phyloP scores from a whole-genome alignment of 2,888 invertebrate genomes.

The Linnaemya vulpina region DNA sequence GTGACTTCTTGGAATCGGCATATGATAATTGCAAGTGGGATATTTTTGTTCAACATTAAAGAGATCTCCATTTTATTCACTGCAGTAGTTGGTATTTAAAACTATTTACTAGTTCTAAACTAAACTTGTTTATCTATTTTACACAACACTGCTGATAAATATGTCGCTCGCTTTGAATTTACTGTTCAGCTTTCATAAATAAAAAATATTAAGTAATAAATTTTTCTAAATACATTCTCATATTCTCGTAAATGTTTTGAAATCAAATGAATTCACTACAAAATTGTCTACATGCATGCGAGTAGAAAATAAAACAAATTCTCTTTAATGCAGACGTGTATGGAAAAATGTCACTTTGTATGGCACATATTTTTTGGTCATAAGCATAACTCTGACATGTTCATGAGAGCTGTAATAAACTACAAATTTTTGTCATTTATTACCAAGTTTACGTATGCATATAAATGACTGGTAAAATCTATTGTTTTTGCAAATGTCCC shows the following conservation, averaged over 20 bases:
- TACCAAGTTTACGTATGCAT: background rate
- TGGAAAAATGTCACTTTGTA: constrained; percentile 32
- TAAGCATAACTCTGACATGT: constrained; percentile 66
- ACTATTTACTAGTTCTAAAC: too few species aligned
- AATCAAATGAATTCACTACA: constrained; percentile 47
- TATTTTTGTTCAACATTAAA: too few species aligned
- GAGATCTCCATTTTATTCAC: too few species aligned
- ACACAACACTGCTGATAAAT: background rate
- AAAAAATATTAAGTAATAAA: constrained; percentile 57
- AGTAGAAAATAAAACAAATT: constrained; percentile 31
- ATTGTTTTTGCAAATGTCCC: constrained; percentile 46
- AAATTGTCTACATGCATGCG: background rate
- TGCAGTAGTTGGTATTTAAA: too few species aligned
- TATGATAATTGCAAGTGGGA: too few species aligned
- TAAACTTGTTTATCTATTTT: background rate
- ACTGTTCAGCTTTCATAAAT: constrained; percentile 25
- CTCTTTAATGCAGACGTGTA: constrained; percentile 19
- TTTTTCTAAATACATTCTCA: constrained; percentile 46
- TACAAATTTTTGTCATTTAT: constrained; percentile 39
- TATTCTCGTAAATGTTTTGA: constrained; percentile 38
- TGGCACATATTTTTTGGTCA: constrained; percentile 57
- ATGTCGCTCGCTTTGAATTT: constrained; percentile 8
- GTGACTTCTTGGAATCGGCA: too few species aligned
- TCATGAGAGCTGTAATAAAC: constrained; percentile 57
- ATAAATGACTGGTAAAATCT: constrained; percentile 33